Evolutionary conservation across 2,888 invertebrate genomes (phyloP), one percentile per base, ranked within the genome.

Genomic region (Epistrophe eligans): DNA sequence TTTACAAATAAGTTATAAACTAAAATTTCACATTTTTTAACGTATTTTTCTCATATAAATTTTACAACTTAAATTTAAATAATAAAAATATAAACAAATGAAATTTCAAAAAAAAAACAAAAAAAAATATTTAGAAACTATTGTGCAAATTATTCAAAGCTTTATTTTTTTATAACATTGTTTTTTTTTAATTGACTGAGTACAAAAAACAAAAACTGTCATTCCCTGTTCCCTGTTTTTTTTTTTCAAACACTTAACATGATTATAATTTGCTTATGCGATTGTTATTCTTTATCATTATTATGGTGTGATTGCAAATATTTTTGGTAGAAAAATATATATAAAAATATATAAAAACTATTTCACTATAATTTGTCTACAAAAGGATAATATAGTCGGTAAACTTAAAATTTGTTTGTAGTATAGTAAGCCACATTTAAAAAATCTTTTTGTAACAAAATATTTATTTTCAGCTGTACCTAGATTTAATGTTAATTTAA

Each of bases 1-100:
- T 81, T 85, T 82, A 85, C 77, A 82, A 77, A 85, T 82, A 82
- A 85, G 45, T 85, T 85, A 81, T 62, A 82, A 74, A 85, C 82
- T 85, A 85, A 74, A 77, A 74, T 79, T 85, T 66, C 74, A 82
- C 85, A 60, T 77, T 70, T 38, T 55, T 10, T 40, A 28, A 1
- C 15, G 19, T 43, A 57, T 15, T 57, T 77, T 60, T 48, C 17
- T 48, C 38, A 70, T 35, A 45, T n/a, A 43, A 72, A 72, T 57
- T 74, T 76, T 71, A 66, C 48, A 73, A 70, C 81, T 85, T 66
- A 48, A 74, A 38, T 55, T 43, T 67, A 60, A 77, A 77, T 71
- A 73, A 73, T 43, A 52, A 74, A 60, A 70, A 43, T 38, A 58
- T 64, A 70, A 67, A 58, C 62, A 64, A 64, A 57, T 32, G 3